phyloP scores from a whole-genome alignment of 1,140 invertebrate genomes.

The Euwallacea fornicatus region DNA sequence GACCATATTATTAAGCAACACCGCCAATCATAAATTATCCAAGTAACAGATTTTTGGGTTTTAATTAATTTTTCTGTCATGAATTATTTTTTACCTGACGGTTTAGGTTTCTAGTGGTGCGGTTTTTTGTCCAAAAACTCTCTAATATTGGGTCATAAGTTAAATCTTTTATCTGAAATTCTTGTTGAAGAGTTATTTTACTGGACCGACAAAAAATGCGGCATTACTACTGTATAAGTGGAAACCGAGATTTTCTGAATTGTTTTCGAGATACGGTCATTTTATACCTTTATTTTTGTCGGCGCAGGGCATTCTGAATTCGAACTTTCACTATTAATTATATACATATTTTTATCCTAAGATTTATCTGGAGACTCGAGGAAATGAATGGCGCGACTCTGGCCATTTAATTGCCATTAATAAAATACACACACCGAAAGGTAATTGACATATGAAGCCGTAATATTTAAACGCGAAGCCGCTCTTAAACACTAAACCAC shows the following conservation, averaged over 20 bases:
- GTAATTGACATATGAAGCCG: slow-evolving; percentile 30
- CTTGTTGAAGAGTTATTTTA: slow-evolving; percentile 33
- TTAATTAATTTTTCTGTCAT: too few relatives aligned
- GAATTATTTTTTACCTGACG: too few relatives aligned
- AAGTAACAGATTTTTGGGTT: too few relatives aligned
- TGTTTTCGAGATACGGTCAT: slow-evolving; percentile 25
- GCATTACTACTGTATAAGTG: slow-evolving; percentile 36
- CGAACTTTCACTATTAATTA: slow-evolving; percentile 8
- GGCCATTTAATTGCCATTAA: slow-evolving; percentile 11
- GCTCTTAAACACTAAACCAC: slow-evolving; percentile 23
- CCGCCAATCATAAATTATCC: too few relatives aligned
- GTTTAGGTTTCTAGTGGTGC: too few relatives aligned
- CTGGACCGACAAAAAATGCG: slow-evolving; percentile 34
- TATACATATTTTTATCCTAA: background rate
- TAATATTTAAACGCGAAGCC: slow-evolving; percentile 21
- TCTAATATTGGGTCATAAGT: slow-evolving; percentile 33
- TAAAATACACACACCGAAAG: slow-evolving; percentile 16
- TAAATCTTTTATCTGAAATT: slow-evolving; percentile 37
- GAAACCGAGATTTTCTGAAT: slow-evolving; percentile 34
- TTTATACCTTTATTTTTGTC: slow-evolving; percentile 16
- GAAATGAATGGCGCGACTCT: background rate
- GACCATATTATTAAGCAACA: too few relatives aligned
- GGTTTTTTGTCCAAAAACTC: slow-evolving; percentile 17
- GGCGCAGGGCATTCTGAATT: background rate
- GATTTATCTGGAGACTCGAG: too few relatives aligned